These are phyloP conservation scores for Bucco capensis DNA, from an alignment of 2,113 vertebrate species.

Conservation along the genomic window DNA sequence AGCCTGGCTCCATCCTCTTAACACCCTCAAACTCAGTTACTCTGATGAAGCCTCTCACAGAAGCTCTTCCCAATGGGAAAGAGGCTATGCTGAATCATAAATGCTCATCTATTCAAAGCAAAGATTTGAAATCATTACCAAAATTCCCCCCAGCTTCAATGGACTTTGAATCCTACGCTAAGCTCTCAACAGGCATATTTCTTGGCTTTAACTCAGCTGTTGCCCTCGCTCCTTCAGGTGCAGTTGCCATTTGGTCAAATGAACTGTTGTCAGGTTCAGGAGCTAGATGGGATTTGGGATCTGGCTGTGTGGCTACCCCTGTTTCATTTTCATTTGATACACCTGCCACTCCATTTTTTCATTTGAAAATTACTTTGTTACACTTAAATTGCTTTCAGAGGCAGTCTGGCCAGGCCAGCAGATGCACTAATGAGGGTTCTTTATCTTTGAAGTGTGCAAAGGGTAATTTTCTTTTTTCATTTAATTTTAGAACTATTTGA, in stretches of 20 bases:
- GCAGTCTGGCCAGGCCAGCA: background rate
- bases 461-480: background rate
- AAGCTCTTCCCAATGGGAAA: background rate
- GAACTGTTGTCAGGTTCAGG: background rate
- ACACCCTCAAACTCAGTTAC: background rate
- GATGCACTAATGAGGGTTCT: constrained; percentile 1
- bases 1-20: too few relatives aligned
- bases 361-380: constrained; percentile 21
- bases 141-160: background rate
- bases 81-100: background rate
- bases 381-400: constrained; percentile 21
- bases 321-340: background rate
- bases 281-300: background rate
- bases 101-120: background rate
- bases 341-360: background rate
- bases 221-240: background rate
- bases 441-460: background rate
- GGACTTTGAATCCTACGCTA: background rate
- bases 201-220: background rate
- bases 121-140: background rate
- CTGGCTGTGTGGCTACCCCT: background rate
- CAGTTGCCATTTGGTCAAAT: background rate
- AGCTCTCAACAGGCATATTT: background rate
- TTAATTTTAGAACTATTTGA: constrained; percentile 10
- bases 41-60: background rate